Base-by-base conservation (phyloP, 2,888 invertebrate genomes). In the Dryocosmus kuriphilus region DNA sequence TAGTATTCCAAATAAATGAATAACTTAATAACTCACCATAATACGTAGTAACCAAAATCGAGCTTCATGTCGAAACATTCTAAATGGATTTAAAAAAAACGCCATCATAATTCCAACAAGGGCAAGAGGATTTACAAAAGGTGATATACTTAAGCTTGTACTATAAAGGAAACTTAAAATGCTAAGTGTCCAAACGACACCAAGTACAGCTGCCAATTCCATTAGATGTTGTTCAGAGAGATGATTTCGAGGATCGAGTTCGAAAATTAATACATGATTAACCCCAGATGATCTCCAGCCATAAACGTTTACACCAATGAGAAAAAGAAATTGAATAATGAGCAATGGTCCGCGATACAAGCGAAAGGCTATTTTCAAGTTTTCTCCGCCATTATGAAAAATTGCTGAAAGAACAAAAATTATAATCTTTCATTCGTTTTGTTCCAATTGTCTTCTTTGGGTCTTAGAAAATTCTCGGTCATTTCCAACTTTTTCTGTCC, bases 271-370 rank as follows among this genome's bases (percentile, higher is more conserved):
- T 0, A 99, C 99, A 90, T 99, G 99, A 92, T 99, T 99, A 19
- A 99, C 99, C 4, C 99, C 99, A 0, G 98, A 98, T 0, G 98
- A 97, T 82, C 98, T 93, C 99, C 99, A 99, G 8, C 98, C 98
- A 90, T 98, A 98, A 0, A 98, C 97, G 90, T 99, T 99, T 74
- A 99, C 96, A 35, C 98, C 99, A 92, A 99, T 97, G 51, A 99
- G 93, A 90, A 99, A 98, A 88, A 98, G 94, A 90, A 98, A 98
- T 88, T 98, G 95, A 41, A 98, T 96, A 79, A 99, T 93, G 9
- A 99, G 94, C 85, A 99, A 94, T 4, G 98, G 98, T 0, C 98
- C 98, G 75, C 99, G 94, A 92, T 99, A 99, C 51, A 99, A 93
- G 79, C 98, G 95, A 88, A 98, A 96, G 7, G 98, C 97, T 71